phyloP scores from a whole-genome alignment of 1,140 invertebrate genomes.

The Tachypleus tridentatus region DNA sequence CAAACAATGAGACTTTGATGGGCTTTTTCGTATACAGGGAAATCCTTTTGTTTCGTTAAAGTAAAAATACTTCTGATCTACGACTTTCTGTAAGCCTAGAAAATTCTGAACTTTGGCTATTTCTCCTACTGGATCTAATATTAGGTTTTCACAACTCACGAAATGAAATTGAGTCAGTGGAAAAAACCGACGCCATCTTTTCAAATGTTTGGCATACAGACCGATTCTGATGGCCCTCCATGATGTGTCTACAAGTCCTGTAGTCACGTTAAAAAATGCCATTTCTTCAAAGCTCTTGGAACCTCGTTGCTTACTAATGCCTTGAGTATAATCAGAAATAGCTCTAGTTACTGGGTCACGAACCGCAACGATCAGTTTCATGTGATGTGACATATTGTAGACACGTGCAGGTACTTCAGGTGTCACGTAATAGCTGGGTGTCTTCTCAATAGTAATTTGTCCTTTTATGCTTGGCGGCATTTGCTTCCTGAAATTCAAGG shows the following conservation, averaged over 20 bases:
- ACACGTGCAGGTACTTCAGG: slow-evolving; percentile 69
- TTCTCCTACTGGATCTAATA: slow-evolving; percentile 73
- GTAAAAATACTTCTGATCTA: slow-evolving; percentile 83
- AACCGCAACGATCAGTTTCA: slow-evolving; percentile 77
- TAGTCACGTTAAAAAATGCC: slow-evolving; percentile 52
- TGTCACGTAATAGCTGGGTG: slow-evolving; percentile 85
- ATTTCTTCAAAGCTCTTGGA: slow-evolving; percentile 67
- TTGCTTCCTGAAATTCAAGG: slow-evolving; percentile 43
- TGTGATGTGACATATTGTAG: slow-evolving; percentile 68
- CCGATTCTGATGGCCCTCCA: slow-evolving; percentile 79
- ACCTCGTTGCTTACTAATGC: slow-evolving; percentile 51
- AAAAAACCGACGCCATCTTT: slow-evolving; percentile 76
- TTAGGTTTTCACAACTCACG: slow-evolving; percentile 75
- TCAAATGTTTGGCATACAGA: slow-evolving; percentile 67
- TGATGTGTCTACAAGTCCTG: slow-evolving; percentile 57
- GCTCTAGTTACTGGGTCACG: slow-evolving; percentile 83
- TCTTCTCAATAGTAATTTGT: slow-evolving; percentile 89
- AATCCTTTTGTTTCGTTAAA: slow-evolving; percentile 90
- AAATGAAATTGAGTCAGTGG: slow-evolving; percentile 68
- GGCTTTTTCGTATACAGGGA: slow-evolving; percentile 70
- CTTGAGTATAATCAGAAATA: slow-evolving; percentile 83
- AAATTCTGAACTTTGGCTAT: slow-evolving; percentile 73
- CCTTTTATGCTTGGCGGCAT: slow-evolving; percentile 74
- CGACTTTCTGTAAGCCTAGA: slow-evolving; percentile 65
- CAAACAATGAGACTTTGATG: slow-evolving; percentile 69